These are phyloP conservation scores for Ormyrus pomaceus DNA, from an alignment of 2,888 invertebrate species.

Conservation along the genomic window DNA sequence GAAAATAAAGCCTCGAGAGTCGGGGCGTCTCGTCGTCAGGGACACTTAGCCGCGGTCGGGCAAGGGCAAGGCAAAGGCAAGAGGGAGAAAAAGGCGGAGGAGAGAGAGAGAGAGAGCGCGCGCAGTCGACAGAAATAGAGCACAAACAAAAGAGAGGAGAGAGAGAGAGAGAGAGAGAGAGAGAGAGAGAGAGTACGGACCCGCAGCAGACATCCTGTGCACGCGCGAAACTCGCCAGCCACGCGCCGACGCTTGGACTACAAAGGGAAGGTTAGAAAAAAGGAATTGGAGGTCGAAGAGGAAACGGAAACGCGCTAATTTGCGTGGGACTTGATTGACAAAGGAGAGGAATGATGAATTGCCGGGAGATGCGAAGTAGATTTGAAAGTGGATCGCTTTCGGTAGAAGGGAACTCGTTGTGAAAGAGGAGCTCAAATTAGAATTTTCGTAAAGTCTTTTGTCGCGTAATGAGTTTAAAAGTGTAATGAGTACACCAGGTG, in stretches of 20 bases:
- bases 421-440: too few species aligned
- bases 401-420: too few species aligned
- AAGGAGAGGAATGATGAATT: background rate
- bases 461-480: too few species aligned
- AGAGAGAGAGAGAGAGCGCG: conserved; percentile 7
- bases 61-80: conserved; percentile 46
- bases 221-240: background rate
- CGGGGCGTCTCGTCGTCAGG: conserved; percentile 46
- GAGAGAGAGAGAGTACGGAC: conserved; percentile 45
- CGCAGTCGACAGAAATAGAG: conserved; percentile 38
- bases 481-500: too few species aligned
- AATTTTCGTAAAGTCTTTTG: too few species aligned
- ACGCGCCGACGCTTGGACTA: background rate
- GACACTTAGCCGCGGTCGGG: conserved; percentile 12
- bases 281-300: background rate
- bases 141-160: conserved; percentile 38
- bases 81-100: conserved; percentile 36
- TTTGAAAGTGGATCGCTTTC: too few species aligned
- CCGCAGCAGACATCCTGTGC: conserved; percentile 42
- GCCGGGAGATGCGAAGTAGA: too few species aligned
- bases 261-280: too few species aligned
- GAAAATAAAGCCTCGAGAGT: conserved; percentile 35
- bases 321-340: background rate
- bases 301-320: conserved; percentile 11
- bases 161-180: conserved; percentile 15